These are phyloP conservation scores for Hypocryptadius cinnamomeus DNA, from an alignment of 2,113 vertebrate species.

Conservation along the genomic window DNA sequence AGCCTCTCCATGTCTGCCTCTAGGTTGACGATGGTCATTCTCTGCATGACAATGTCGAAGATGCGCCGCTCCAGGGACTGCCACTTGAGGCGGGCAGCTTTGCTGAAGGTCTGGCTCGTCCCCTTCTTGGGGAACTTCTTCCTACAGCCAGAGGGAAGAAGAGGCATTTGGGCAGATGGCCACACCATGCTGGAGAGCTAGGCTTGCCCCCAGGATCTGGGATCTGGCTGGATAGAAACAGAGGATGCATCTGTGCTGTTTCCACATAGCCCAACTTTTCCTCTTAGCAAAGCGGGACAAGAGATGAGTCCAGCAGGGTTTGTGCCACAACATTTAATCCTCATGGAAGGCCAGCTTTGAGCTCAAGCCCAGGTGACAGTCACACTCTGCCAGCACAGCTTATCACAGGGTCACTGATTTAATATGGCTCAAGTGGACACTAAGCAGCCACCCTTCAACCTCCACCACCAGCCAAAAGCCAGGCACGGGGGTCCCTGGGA, in stretches of 20 bases:
- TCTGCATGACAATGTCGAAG: conserved; percentile 94
- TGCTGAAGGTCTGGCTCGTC: conserved; percentile 77
- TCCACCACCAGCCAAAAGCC: background rate
- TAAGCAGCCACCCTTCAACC: background rate
- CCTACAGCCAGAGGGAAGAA: conserved; percentile 53
- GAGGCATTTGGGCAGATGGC: background rate
- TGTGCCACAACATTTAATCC: background rate
- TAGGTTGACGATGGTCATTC: conserved; percentile 90
- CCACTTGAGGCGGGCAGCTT: conserved; percentile 92
- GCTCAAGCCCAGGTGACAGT: background rate
- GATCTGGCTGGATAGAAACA: background rate
- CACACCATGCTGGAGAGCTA: background rate
- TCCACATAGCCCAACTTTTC: background rate
- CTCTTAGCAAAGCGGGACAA: background rate
- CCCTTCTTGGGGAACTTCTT: conserved; percentile 89
- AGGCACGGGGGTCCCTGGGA: background rate
- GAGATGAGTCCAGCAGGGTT: background rate
- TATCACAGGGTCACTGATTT: background rate
- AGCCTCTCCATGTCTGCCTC: conserved; percentile 96
- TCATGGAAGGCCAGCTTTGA: background rate
- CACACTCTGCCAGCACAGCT: background rate
- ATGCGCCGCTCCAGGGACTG: conserved; percentile 87
- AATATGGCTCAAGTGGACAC: background rate
- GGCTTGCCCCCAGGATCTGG: background rate
- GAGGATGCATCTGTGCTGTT: background rate